Percentiles rank a stretch among this genome's conserved stretches.
Evolutionary conservation across 2,797 vertebrate genomes (phyloP).

Genomic region (Brachyrhaphis roseni): DNA sequence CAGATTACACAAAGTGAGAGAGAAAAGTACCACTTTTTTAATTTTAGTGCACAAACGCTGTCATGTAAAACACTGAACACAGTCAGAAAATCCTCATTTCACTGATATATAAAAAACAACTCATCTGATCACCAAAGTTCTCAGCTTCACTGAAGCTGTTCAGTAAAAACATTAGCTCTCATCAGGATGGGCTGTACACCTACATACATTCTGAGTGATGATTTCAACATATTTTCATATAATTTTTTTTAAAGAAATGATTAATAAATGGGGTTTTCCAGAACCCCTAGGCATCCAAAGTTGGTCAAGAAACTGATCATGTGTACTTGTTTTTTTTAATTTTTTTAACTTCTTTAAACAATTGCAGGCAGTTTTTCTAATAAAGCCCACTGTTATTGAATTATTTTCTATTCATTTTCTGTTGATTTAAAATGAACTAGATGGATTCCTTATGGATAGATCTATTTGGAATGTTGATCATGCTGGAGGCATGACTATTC

Average conservation of each 20-base stretch:
- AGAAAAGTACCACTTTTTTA: conserved; percentile 9
- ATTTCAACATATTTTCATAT: background rate
- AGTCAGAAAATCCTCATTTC: background rate
- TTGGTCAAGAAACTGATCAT: background rate
- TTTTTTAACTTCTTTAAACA: background rate
- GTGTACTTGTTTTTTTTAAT: background rate
- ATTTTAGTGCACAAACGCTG: background rate
- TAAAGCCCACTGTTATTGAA: background rate
- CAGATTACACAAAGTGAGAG: background rate
- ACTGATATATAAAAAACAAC: background rate
- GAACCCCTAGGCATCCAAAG: background rate
- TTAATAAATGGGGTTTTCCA: background rate
- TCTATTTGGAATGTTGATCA: background rate
- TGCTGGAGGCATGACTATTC: background rate
- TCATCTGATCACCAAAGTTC: background rate
- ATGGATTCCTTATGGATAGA: background rate
- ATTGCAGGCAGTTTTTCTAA: background rate
- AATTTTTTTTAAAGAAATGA: background rate
- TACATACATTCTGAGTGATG: background rate
- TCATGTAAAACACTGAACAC: accelerated
- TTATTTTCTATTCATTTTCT: background rate
- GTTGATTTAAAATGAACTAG: background rate
- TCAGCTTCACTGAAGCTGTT: background rate
- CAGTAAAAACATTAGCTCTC: background rate
- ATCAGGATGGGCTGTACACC: background rate